A percentile compares a stretch with the other conserved stretches of the same genome.
Evolutionary conservation across 2,797 vertebrate species (phyloP).

Genomic region (Halcyon badia): DNA sequence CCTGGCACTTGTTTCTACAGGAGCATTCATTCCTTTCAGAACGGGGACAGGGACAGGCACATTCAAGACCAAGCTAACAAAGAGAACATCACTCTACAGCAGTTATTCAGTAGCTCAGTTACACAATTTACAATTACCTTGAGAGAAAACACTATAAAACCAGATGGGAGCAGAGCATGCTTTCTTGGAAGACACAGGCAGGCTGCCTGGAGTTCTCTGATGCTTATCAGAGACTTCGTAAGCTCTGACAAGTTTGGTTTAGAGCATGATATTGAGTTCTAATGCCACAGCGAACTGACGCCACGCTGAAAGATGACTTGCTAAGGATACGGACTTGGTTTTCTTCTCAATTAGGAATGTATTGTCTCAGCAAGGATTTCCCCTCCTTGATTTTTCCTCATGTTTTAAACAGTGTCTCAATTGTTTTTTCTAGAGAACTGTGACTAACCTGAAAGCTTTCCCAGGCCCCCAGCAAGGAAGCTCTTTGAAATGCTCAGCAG

Average conservation of each 20-base stretch:
- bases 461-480: background rate
- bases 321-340: background rate
- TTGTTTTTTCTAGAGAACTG: background rate
- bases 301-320: background rate
- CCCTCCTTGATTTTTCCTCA: rapidly evolving
- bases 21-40: background rate
- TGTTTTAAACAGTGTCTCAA: background rate
- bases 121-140: background rate
- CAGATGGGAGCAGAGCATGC: rapidly evolving
- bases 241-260: background rate
- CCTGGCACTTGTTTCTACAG: background rate
- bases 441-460: background rate
- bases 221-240: background rate
- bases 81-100: background rate
- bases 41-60: background rate
- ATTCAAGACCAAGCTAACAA: background rate
- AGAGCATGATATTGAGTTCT: background rate
- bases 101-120: background rate
- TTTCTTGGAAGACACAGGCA: background rate
- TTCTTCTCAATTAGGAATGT: background rate
- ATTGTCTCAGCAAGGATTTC: background rate
- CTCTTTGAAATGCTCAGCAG: background rate
- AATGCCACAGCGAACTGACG: rapidly evolving
- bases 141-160: background rate
- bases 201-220: too few relatives aligned